phyloP scores from a whole-genome alignment of 2,888 invertebrate genomes.

The Baccha elongata region DNA sequence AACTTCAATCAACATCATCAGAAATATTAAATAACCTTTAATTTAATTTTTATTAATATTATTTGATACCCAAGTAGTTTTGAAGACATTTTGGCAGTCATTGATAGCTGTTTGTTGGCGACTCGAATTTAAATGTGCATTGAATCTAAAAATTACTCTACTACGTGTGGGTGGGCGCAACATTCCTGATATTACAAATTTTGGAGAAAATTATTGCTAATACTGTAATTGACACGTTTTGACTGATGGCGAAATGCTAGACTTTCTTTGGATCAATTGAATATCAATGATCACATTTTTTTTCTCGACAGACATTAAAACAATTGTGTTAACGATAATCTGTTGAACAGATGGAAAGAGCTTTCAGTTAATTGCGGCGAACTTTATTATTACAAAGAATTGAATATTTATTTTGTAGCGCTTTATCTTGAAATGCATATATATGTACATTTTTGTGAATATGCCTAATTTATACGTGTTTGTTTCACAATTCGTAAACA shows the following conservation, averaged over 20 bases:
- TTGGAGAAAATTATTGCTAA: constrained; percentile 26
- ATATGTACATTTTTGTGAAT: too few relatives aligned
- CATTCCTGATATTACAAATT: constrained; percentile 1
- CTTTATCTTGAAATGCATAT: too few relatives aligned
- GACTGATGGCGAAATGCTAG: not conserved
- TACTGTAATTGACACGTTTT: constrained; percentile 26
- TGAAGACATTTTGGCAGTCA: constrained; percentile 17
- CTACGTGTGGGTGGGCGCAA: constrained; percentile 36
- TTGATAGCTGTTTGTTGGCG: not conserved
- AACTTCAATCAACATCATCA: not conserved
- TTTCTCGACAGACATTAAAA: not conserved
- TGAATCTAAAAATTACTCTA: constrained; percentile 14
- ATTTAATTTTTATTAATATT: not conserved
- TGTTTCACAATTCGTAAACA: too few relatives aligned
- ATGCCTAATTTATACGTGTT: too few relatives aligned
- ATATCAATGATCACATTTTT: not conserved
- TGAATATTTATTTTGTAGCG: not conserved
- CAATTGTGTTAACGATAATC: not conserved
- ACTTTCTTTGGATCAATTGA: not conserved
- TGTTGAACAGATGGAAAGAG: not conserved
- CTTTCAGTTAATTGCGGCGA: too few relatives aligned
- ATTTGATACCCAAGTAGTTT: not conserved
- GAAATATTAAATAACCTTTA: not conserved
- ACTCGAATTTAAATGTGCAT: constrained; percentile 23
- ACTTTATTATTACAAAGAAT: not conserved